Evolutionary conservation across 2,888 invertebrate species (phyloP), one percentile per base, ranked within the genome.

Genomic region (Andrena praecox): DNA sequence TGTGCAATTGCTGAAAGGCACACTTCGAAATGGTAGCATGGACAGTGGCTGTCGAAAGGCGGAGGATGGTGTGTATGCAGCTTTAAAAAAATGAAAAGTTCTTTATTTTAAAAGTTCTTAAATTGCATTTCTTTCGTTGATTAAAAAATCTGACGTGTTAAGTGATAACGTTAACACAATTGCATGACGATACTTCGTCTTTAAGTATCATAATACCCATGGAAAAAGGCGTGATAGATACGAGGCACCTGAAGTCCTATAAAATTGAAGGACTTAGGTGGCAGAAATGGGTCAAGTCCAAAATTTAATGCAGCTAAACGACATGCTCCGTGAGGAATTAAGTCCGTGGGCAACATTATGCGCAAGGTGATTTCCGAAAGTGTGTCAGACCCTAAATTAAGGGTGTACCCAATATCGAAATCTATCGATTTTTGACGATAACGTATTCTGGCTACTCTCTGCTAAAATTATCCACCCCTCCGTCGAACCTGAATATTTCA

Each of bases 301-400:
- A 80, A 80, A 80, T 80, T 80, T 80, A 80, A 80, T 60, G 52
- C 80, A 60, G 42, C 48, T 66, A 54, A 80, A 80, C 80, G 80
- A 66, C 80, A 70, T 20, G 20, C 71, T 80, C 80, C 80, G 80
- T 71, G 69, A 80, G 59, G 80, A 80, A 80, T 80, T 80, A 80
- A 80, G 80, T 60, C 52, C 80, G 31, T 71, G 60, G 80, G 42
- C 66, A 80, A 80, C 42, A 71, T 80, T 80, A 80, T 67, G 80
- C 80, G 8, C 60, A 80, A 80, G 71, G 71, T 67, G 66, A 79
- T 80, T 67, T 54, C 80, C 3, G 54, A 71, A 80, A 80, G 52
- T 80, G 20, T 80, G 80, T 67, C 80, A 67, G 20, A 66, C 71
- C 80, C 71, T 80, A 67, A 71, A 80, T 66, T 66, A 71, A 80